A percentile compares a stretch with the other conserved stretches of the same genome.
Evolutionary conservation across 1,140 invertebrate genomes (phyloP).

Genomic region (Anastrepha obliqua): DNA sequence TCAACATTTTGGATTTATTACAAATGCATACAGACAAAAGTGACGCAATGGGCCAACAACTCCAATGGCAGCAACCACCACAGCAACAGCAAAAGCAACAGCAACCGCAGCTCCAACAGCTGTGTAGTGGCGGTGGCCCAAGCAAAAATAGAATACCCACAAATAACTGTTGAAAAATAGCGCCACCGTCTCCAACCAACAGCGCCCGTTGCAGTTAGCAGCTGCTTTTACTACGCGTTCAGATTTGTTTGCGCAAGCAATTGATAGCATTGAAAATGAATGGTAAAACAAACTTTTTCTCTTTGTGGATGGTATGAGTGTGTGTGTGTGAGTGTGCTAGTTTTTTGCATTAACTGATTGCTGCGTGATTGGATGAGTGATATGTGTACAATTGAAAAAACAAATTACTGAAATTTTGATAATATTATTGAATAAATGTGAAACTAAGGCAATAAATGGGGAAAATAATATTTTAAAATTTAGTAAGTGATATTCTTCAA

Average conservation of each 20-base stretch:
- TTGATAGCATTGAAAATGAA: conserved; percentile 32
- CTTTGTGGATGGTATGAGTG: not conserved
- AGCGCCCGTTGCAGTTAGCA: conserved; percentile 10
- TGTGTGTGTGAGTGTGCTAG: not conserved
- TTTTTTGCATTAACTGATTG: not conserved
- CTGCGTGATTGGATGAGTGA: not conserved
- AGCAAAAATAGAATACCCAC: conserved; percentile 16
- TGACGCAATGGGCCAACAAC: conserved; percentile 5
- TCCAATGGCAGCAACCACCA: not conserved
- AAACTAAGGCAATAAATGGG: no score
- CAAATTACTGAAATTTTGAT: no score
- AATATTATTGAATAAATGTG: no score
- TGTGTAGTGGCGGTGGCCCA: not conserved
- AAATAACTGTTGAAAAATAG: not conserved
- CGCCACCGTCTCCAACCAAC: not conserved
- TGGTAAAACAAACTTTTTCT: not conserved
- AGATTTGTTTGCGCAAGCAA: conserved; percentile 42
- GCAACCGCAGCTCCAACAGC: conserved; percentile 15
- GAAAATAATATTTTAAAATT: no score
- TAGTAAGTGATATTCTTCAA: no score
- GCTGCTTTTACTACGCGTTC: conserved; percentile 5
- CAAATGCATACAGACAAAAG: not conserved
- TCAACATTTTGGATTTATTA: conserved; percentile 44
- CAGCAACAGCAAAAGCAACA: not conserved
- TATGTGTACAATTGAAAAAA: no score